Percentiles rank a stretch among this genome's conserved stretches.
Evolutionary conservation across 2,888 invertebrate genomes (phyloP).

Genomic region (Stegophylla sp.): DNA sequence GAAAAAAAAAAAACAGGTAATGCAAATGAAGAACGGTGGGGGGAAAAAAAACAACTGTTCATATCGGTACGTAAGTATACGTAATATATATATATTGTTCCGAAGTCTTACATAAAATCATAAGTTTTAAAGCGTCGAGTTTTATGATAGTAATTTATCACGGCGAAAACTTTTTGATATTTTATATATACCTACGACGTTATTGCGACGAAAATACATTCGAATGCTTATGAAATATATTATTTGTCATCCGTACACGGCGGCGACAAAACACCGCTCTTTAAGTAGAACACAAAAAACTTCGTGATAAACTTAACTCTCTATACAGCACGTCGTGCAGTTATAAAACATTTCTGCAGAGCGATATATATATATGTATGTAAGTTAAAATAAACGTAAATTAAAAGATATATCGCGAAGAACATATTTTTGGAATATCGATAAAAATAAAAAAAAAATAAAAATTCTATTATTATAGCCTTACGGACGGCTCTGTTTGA

Average conservation of each 20-base stretch:
- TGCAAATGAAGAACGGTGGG: no score
- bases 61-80: background rate
- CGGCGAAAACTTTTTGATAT: slow-evolving; percentile 27
- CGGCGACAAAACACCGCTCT: background rate
- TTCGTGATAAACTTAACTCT: slow-evolving; percentile 11
- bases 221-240: slow-evolving; percentile 23
- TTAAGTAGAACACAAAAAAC: slow-evolving; percentile 13
- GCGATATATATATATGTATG: background rate
- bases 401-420: no score
- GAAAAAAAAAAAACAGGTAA: no score
- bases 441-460: no score
- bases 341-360: no score
- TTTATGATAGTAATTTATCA: slow-evolving; percentile 25
- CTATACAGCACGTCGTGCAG: background rate
- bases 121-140: slow-evolving; percentile 21
- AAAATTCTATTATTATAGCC: no score
- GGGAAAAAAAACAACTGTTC: no score
- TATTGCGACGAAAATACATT: slow-evolving; percentile 13
- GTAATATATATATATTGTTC: background rate
- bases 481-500: no score
- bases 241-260: background rate
- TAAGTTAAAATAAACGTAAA: background rate
- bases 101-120: slow-evolving; percentile 10
- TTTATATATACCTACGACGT: slow-evolving; percentile 8
- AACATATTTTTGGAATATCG: no score